These are phyloP conservation scores for Chorisops tibialis DNA, from an alignment of 2,888 invertebrate genomes.

Conservation along the genomic window DNA sequence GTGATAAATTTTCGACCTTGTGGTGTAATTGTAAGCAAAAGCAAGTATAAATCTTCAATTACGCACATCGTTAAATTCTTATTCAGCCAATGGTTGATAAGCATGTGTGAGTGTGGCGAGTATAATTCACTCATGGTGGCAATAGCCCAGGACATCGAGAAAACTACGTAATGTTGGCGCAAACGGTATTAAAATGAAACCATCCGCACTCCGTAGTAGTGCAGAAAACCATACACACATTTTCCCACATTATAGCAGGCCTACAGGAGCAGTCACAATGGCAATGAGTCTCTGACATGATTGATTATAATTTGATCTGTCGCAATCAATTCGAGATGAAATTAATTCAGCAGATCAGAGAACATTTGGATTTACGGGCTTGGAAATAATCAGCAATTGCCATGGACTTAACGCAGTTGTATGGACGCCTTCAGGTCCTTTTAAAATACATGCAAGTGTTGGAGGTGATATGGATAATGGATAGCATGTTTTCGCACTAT, in stretches of 20 bases:
- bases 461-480: conserved; percentile 4
- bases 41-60: conserved; percentile 24
- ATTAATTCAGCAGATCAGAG: conserved; percentile 33
- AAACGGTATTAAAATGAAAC: conserved; percentile 17
- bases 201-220: not conserved
- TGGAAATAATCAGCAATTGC: too few relatives aligned
- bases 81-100: conserved; percentile 21
- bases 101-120: not conserved
- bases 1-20: conserved; percentile 22
- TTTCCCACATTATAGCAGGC: conserved; percentile 14
- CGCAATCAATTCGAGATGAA: conserved; percentile 36
- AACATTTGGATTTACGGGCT: conserved; percentile 10
- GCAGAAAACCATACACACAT: not conserved
- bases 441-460: not conserved
- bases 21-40: not conserved
- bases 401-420: too few relatives aligned
- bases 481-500: conserved; percentile 25
- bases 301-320: conserved; percentile 37
- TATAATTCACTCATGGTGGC: conserved; percentile 6
- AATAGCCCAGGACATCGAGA: not conserved
- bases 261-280: not conserved
- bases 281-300: conserved; percentile 27
- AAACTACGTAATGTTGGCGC: not conserved
- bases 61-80: conserved; percentile 24
- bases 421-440: too few relatives aligned